Percentiles rank a stretch among this genome's conserved stretches.
Evolutionary conservation across 2,888 invertebrate genomes (phyloP).

Genomic region (Drosophila flavopinicola): DNA sequence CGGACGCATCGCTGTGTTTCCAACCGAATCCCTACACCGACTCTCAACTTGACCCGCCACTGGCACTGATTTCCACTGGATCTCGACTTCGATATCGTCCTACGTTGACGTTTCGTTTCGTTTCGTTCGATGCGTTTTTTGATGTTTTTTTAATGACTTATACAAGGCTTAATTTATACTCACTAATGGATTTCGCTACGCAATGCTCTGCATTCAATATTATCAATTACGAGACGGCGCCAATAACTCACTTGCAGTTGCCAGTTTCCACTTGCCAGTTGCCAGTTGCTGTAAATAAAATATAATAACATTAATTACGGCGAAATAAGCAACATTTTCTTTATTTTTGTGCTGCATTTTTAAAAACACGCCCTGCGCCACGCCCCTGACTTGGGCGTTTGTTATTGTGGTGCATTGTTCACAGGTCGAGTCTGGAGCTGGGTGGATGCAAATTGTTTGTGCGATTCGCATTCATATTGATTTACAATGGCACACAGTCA

Average conservation of each 20-base stretch:
- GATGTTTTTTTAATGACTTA: constrained; percentile 68
- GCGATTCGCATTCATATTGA: not conserved
- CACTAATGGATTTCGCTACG: constrained; percentile 71
- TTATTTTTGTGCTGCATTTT: not conserved
- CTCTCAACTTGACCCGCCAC: not conserved
- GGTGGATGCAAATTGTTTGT: constrained; percentile 7
- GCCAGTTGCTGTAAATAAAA: constrained; percentile 38
- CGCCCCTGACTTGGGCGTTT: not conserved
- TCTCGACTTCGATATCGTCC: not conserved
- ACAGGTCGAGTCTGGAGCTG: no score
- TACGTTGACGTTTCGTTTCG: not conserved
- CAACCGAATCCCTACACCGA: not conserved
- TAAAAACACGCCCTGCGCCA: constrained; percentile 5
- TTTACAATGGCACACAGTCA: not conserved
- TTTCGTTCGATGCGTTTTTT: constrained; percentile 10
- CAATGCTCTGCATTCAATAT: constrained; percentile 63
- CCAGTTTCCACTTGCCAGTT: no score
- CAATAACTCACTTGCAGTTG: no score
- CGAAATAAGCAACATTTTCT: constrained; percentile 53
- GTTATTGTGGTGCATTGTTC: no score
- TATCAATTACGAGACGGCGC: constrained; percentile 66
- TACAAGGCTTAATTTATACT: constrained; percentile 77
- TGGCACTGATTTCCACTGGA: constrained; percentile 24
- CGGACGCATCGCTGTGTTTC: no score
- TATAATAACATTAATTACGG: constrained; percentile 69